phyloP scores from a whole-genome alignment of 2,888 invertebrate genomes.

The Ischnus inquisitorius region DNA sequence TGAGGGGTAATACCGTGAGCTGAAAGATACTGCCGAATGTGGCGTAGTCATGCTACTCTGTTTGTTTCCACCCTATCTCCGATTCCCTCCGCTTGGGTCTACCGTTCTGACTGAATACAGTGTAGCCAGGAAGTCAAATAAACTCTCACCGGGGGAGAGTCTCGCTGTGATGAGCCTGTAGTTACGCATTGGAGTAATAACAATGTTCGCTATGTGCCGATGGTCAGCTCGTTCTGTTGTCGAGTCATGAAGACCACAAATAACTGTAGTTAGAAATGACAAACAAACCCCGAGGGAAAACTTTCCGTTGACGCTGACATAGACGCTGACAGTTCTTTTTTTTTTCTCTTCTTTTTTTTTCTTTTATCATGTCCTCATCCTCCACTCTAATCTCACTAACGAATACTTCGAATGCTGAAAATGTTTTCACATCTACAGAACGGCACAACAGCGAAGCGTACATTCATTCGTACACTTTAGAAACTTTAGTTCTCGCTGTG shows the following conservation, averaged over 20 bases:
- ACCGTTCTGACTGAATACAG: neutral
- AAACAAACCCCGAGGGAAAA: neutral
- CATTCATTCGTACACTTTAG: neutral
- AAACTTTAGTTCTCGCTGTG: constrained; percentile 1
- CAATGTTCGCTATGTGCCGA: neutral
- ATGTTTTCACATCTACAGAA: neutral
- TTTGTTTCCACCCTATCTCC: neutral
- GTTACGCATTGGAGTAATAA: constrained; percentile 23
- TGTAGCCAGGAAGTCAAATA: constrained; percentile 25
- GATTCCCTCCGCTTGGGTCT: neutral
- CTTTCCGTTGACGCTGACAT: neutral
- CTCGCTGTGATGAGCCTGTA: constrained; percentile 1
- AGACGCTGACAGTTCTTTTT: neutral
- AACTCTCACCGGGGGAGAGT: constrained; percentile 17
- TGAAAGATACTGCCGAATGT: neutral
- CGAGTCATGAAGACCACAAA: constrained; percentile 1
- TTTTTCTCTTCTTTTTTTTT: neutral
- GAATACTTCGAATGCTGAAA: neutral
- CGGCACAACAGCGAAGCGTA: neutral
- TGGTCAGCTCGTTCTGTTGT: constrained; percentile 19
- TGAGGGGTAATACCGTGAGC: neutral
- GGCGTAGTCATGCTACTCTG: constrained; percentile 6
- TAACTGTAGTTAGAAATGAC: neutral
- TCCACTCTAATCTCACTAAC: too few species aligned
- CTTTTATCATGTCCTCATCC: too few species aligned